Evolutionary conservation across 2,797 vertebrate species (phyloP).

Genomic region (Gobio occitaniae): DNA sequence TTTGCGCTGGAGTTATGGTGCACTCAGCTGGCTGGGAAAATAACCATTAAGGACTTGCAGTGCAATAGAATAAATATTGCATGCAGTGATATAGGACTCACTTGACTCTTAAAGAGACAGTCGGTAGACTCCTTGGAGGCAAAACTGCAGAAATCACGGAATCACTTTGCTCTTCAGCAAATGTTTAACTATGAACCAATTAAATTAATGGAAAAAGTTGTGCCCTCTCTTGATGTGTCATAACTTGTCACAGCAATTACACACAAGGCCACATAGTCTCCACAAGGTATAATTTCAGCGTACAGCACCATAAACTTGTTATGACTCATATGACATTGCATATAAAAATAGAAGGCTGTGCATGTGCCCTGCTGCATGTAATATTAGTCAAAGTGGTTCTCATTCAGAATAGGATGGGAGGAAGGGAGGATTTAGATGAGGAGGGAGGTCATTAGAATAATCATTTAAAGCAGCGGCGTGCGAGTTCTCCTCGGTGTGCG

Average conservation of each 20-base stretch:
- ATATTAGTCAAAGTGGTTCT: slow-evolving; percentile 20
- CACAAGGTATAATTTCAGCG: background rate
- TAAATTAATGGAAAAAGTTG: background rate
- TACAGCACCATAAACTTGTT: slow-evolving; percentile 7
- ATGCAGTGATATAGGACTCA: slow-evolving; percentile 58
- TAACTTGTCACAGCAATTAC: background rate
- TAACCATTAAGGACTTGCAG: slow-evolving; percentile 61
- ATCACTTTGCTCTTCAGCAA: background rate
- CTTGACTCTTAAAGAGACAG: slow-evolving; percentile 61
- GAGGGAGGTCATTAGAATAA: slow-evolving; percentile 62
- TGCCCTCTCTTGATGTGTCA: background rate
- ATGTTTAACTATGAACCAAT: background rate
- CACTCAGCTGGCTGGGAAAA: slow-evolving; percentile 62
- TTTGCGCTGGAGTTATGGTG: slow-evolving; percentile 60
- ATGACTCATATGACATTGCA: slow-evolving; percentile 26
- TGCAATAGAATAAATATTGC: slow-evolving; percentile 63
- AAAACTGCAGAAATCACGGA: slow-evolving; percentile 9
- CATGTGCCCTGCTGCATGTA: slow-evolving; percentile 5
- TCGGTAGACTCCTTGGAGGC: slow-evolving; percentile 14
- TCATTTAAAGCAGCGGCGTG: slow-evolving; percentile 62
- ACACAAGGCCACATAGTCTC: background rate
- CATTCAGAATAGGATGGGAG: background rate
- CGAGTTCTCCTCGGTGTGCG: slow-evolving; percentile 61
- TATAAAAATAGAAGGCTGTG: slow-evolving; percentile 28
- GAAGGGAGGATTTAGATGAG: slow-evolving; percentile 45